Conservation (phyloP, 2,113 vertebrate genomes). For the Notiomystis cincta region DNA sequence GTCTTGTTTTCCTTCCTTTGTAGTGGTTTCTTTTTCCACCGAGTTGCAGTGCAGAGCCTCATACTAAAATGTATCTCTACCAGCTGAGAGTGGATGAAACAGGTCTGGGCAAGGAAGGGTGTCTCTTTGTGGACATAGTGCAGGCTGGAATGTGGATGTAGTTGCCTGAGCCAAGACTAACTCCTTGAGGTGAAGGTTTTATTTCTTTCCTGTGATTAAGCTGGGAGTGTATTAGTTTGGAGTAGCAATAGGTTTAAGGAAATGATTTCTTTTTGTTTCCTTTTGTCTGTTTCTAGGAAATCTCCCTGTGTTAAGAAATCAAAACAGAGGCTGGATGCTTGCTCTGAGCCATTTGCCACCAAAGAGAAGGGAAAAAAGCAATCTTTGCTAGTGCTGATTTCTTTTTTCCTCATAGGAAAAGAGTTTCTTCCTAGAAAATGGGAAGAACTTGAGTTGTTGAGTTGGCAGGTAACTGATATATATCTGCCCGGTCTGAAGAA, state of each 20-base stretch:
- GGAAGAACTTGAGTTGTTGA: neutral
- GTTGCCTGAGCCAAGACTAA: conserved; percentile 15
- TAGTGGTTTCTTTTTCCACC: neutral
- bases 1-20: neutral
- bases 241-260: neutral
- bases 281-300: neutral
- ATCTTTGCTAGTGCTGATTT: neutral
- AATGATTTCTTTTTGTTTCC: neutral
- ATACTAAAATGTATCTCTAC: neutral
- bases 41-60: neutral
- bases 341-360: neutral
- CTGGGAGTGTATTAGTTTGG: neutral
- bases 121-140: neutral
- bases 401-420: neutral
- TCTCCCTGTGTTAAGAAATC: neutral
- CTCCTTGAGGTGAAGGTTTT: conserved; percentile 19
- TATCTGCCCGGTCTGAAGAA: conserved; percentile 6
- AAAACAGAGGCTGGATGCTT: neutral
- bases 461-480: neutral
- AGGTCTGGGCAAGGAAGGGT: neutral
- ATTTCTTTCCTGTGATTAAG: conserved; percentile 37
- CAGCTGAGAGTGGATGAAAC: neutral
- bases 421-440: neutral
- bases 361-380: neutral
- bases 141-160: conserved; percentile 22